Percentiles rank a stretch among this genome's conserved stretches.
Conservation (phyloP, 2,888 invertebrate species). For the Agrotis ipsilon region DNA sequence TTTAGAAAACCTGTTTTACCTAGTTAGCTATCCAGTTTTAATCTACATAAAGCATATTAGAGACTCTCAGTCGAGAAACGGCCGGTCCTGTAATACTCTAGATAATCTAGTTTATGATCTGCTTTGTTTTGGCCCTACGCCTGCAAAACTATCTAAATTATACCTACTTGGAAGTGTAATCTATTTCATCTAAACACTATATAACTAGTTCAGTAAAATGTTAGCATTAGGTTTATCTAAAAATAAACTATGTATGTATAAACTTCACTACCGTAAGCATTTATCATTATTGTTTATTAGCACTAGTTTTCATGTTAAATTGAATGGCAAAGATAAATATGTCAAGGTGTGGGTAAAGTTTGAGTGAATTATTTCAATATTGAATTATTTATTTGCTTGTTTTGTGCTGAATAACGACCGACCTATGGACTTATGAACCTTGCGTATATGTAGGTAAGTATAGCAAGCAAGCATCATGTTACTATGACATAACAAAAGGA, state of each 20-base stretch:
- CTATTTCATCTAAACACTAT: slow-evolving; percentile 4
- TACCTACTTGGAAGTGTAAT: slow-evolving; percentile 10
- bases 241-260: slow-evolving; percentile 37
- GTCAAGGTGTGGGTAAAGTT: not conserved
- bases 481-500: not conserved
- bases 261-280: slow-evolving; percentile 26
- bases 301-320: slow-evolving; percentile 2
- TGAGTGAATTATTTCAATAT: not conserved
- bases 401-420: not conserved
- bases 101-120: slow-evolving; percentile 24
- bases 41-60: too few species aligned
- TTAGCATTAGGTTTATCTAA: slow-evolving; percentile 17
- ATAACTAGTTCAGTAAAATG: not conserved
- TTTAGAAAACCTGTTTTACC: slow-evolving; percentile 25
- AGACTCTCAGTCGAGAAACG: not conserved
- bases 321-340: too few species aligned
- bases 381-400: slow-evolving; percentile 9
- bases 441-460: too few species aligned
- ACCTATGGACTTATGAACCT: not conserved
- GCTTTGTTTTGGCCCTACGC: not conserved
- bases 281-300: slow-evolving; percentile 33
- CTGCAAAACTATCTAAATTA: not conserved
- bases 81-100: not conserved
- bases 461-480: too few species aligned
- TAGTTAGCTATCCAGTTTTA: not conserved